Evolutionary conservation across 2,797 vertebrate species (phyloP).

Genomic region (Sphaeramia orbicularis): DNA sequence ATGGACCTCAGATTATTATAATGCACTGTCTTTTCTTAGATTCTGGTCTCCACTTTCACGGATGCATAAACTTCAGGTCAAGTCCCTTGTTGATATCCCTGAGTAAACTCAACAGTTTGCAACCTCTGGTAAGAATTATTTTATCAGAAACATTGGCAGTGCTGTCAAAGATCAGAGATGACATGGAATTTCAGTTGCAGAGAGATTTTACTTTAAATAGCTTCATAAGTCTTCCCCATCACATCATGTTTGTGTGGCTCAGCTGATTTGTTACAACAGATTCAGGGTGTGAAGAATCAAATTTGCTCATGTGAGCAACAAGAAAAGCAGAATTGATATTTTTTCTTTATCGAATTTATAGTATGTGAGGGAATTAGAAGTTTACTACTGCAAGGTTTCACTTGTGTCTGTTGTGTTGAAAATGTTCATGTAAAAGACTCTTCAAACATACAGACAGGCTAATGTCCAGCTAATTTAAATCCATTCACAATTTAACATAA

Average conservation of each 20-base stretch:
- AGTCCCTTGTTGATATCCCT: background rate
- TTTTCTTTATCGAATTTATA: no score
- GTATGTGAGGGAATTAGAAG: conserved; percentile 8
- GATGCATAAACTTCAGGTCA: background rate
- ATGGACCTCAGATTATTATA: background rate
- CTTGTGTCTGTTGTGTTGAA: conserved; percentile 31
- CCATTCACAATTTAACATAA: conserved; percentile 16
- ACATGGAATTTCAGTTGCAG: conserved; percentile 2
- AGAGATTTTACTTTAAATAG: conserved; percentile 10
- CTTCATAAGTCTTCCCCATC: background rate
- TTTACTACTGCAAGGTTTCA: conserved; percentile 1
- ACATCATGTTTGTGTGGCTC: background rate
- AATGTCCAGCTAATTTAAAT: conserved; percentile 30
- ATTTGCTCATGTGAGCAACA: background rate
- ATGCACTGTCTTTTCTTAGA: background rate
- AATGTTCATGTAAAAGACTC: background rate
- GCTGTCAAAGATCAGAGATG: background rate
- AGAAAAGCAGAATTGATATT: background rate
- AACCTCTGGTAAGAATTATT: conserved; percentile 10
- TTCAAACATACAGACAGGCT: conserved; percentile 12
- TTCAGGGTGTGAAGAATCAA: background rate
- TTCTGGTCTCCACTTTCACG: background rate
- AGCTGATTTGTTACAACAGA: conserved; percentile 8
- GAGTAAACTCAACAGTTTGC: conserved; percentile 11
- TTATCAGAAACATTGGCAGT: background rate